Conservation (phyloP, 2,113 vertebrate genomes). For the Ailurus styani region DNA sequence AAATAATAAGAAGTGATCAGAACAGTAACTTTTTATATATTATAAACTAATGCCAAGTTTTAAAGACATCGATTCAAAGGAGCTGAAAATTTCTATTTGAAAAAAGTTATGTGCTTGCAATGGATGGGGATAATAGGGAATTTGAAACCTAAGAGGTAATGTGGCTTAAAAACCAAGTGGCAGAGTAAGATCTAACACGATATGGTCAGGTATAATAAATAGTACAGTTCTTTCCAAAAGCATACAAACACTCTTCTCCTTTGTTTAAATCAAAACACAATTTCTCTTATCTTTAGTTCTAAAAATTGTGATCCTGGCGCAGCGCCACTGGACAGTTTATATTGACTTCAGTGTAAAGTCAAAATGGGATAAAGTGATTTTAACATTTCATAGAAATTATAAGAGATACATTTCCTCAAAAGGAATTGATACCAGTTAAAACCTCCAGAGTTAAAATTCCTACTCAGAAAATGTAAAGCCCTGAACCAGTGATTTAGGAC, state of each 20-base stretch:
- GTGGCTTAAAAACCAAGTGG: neutral
- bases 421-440: neutral
- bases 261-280: neutral
- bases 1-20: neutral
- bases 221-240: neutral
- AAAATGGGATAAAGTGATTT: neutral
- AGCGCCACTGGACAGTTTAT: neutral
- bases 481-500: neutral
- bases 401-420: neutral
- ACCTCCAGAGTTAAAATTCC: neutral
- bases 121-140: neutral
- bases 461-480: neutral
- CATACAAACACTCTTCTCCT: neutral
- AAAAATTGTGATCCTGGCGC: neutral
- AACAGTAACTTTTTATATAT: neutral
- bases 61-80: neutral
- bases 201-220: neutral
- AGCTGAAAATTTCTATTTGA: slow-evolving; percentile 6
- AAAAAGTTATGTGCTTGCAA: neutral
- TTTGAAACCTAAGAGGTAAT: neutral
- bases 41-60: neutral
- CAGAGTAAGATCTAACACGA: neutral
- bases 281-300: neutral
- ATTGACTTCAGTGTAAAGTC: neutral
- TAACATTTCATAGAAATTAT: neutral